Evolutionary conservation across 2,888 invertebrate genomes (phyloP), one percentile per base, ranked within the genome.

Genomic region (Plusia festucae): DNA sequence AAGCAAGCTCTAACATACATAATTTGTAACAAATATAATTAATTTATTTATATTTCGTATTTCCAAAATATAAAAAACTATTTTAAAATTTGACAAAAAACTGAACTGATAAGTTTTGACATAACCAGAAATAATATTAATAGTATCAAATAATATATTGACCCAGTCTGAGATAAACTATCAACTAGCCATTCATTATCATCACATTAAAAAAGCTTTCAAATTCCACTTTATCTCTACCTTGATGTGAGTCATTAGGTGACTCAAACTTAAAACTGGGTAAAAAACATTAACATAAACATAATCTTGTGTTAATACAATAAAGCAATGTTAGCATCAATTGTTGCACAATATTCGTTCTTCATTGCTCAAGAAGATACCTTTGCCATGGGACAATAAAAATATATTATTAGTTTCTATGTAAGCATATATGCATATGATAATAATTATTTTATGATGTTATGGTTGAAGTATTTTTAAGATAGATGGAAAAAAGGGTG

Each of bases 171-270:
- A 53, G 53, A 65, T 56, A 53, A 59, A 58, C 57, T 68, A 57
- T 63, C 18, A 49, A 30, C 49, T 15, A 40, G 8, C 9, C 32
- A 20, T 57, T 49, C 18, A 57, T 72, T 68, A 72, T 68, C 72
- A 52, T n/a, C 53, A 46, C 44, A 68, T 34, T 54, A 59, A 46
- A 54, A 58, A 60, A 53, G 24, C 59, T 65, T 61, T 67, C 54
- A 75, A 69, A 63, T 68, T 68, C 32, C 53, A 59, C 7, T 64
- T 68, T 56, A 20, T 40, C 22, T 20, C 54, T 56, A 40, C 40
- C 58, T 6, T 4, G 53, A 51, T 46, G 65, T 65, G 72, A 75
- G 72, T 77, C 75, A 75, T 53, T 53, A 22, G n/a, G 55, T 75
- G 65, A 75, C 60, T 69, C 68, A 72, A 27, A 49, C 18, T 56